Base-by-base conservation (phyloP, 2,113 vertebrate genomes). In the Centrocercus urophasianus region DNA sequence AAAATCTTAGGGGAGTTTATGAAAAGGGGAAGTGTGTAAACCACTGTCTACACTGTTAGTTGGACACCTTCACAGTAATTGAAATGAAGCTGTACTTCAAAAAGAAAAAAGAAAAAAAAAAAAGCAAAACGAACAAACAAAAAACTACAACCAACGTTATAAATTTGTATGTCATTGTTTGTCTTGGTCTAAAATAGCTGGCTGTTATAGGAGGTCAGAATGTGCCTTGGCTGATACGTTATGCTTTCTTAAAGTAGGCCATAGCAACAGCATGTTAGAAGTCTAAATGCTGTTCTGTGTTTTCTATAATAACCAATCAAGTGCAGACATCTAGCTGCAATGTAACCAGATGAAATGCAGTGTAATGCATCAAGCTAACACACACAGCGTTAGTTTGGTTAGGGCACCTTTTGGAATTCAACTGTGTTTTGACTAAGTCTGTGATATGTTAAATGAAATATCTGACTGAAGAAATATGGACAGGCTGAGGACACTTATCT, bases 181-280 rank as follows among this genome's bases (percentile, higher is more conserved):
- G 60, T 8, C 30, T 93, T 71, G 72, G 13, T 76, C 64, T 83
- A 14, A 82, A 94, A 71, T n/a, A 83, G 54, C 14, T 88, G 76
- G 45, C 69, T 71, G 8, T 12, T 77, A 21, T 20, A 43, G 48
- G 65, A 95, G 67, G 54, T 80, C 75, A 88, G 69, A 75, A 73
- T 36, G 60, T 83, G 30, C 27, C 11, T 85, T 69, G 88, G 36
- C 28, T 85, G 70, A 64, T 87, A 8, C 0, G 30, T 57, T 7
- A 1, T 17, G 13, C 11, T 20, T 81, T 65, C 81, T 22, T 10
- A 2, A 71, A 91, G 10, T 32, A 69, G 60, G 3, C 17, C 36
- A 22, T 34, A 54, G 45, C n/a, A 77, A 43, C 4, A n/a, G 38
- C 18, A 3, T 42, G 15, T 84, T 75, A 50, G 48, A 86, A 75